Base-by-base conservation (phyloP, 2,888 invertebrate genomes). In the Chirona hameri region DNA sequence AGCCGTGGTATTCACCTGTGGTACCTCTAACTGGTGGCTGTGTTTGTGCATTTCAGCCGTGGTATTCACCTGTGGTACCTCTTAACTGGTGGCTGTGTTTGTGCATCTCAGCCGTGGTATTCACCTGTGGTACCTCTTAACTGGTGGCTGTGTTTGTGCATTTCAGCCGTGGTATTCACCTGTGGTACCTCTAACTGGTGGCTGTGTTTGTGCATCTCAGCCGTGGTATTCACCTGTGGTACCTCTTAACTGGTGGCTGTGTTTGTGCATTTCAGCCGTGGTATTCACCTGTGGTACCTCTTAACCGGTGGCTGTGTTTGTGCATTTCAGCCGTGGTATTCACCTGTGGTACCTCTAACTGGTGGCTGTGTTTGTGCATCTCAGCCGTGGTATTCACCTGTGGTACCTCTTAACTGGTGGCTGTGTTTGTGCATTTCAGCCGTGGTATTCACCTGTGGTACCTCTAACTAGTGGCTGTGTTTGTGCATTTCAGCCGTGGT, bases 311-410 rank as follows among this genome's bases (percentile, higher is more conserved):
- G n/a, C n/a, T n/a, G n/a, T n/a, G n/a, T n/a, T n/a, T n/a, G n/a
- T n/a, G n/a, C n/a, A 87, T 90, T 89, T 46, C 89, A 91, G 91
- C 83, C 87, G 87, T 81, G 91, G 91, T 1, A 87, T 93, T 39
- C 90, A 90, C 85, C 90, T 93, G 46, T 91, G 92, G 31, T 92
- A 93, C n/a, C n/a, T n/a, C n/a, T n/a, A n/a, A n/a, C n/a, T n/a
- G n/a, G n/a, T n/a, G n/a, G n/a, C n/a, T n/a, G n/a, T n/a, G n/a
- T n/a, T n/a, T n/a, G n/a, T n/a, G n/a, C n/a, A 87, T 90, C 89
- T 46, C 89, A 91, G 91, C 83, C 87, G 87, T 81, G 91, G 91
- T 1, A 87, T 93, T 39, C 90, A 90, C 85, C 90, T 93, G 46
- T 91, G 92, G 31, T 92, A 93, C n/a, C n/a, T n/a, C n/a, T n/a